phyloP scores from a whole-genome alignment of 2,888 invertebrate genomes.

The Rotaria sp. region DNA sequence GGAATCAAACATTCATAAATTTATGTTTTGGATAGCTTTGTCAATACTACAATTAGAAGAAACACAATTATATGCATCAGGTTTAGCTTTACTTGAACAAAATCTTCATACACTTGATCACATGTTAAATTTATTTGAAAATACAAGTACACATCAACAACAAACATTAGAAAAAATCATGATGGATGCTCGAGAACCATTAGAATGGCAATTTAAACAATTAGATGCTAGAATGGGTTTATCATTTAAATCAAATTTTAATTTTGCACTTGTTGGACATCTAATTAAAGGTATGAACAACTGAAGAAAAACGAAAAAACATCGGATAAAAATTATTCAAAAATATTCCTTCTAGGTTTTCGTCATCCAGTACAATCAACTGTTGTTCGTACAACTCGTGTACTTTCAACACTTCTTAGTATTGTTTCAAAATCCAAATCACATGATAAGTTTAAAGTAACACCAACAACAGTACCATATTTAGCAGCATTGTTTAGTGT shows the following conservation, averaged over 20 bases:
- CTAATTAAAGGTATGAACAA: conserved; percentile 65
- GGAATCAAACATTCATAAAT: conserved; percentile 68
- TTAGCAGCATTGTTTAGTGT: conserved; percentile 88
- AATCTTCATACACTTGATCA: conserved; percentile 83
- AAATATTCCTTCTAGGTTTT: conserved; percentile 59
- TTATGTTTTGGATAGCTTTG: conserved; percentile 95
- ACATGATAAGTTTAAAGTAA: conserved; percentile 79
- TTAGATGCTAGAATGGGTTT: conserved; percentile 89
- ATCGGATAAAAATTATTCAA: too few species aligned
- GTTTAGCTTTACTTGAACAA: conserved; percentile 84
- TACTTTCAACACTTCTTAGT: conserved; percentile 76
- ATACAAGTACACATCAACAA: conserved; percentile 68
- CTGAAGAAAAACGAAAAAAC: too few species aligned
- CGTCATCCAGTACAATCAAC: conserved; percentile 85
- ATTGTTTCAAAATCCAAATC: conserved; percentile 77
- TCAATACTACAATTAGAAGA: too few species aligned
- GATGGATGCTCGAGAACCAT: conserved; percentile 84
- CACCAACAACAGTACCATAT: conserved; percentile 84
- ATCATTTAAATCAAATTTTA: conserved; percentile 78
- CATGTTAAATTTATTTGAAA: not conserved
- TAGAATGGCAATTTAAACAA: conserved; percentile 97
- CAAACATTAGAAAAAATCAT: conserved; percentile 77
- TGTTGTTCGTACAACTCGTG: conserved; percentile 80
- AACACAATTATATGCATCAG: conserved; percentile 81
- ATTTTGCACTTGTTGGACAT: conserved; percentile 94